Evolutionary conservation across 2,888 invertebrate genomes (phyloP).

Genomic region (Erebia epiphron): DNA sequence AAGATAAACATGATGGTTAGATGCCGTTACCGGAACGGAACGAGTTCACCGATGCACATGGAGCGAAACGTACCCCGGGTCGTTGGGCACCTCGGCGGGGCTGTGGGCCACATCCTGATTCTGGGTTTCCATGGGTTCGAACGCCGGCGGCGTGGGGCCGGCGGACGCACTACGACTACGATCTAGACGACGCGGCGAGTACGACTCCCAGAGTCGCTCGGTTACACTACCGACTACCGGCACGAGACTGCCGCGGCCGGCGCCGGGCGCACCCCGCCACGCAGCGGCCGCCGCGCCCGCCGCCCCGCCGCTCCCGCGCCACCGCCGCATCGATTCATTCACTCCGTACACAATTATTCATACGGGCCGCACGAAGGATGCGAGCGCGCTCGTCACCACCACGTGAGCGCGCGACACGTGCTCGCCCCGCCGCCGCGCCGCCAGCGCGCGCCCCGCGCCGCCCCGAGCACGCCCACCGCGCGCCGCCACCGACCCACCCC

Average conservation of each 20-base stretch:
- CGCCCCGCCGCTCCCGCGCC: conserved; percentile 60
- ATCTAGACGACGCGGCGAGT: conserved; percentile 81
- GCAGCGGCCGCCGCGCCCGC: conserved; percentile 61
- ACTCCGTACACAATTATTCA: conserved; percentile 81
- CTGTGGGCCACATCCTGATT: conserved; percentile 91
- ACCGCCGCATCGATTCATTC: conserved; percentile 81
- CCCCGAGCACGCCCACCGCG: conserved; percentile 54
- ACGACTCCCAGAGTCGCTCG: conserved; percentile 85
- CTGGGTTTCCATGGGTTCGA: conserved; percentile 87
- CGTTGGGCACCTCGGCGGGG: conserved; percentile 96
- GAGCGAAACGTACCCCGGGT: conserved; percentile 90
- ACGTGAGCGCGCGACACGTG: conserved; percentile 79
- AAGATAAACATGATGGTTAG: conserved; percentile 85
- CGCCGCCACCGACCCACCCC: conserved; percentile 42
- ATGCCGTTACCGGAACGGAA: conserved; percentile 50
- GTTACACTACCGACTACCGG: conserved; percentile 88
- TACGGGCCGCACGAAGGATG: conserved; percentile 74
- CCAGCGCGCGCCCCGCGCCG: conserved; percentile 52
- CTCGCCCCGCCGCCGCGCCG: conserved; percentile 56
- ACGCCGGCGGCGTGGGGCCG: conserved; percentile 73
- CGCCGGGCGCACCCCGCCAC: conserved; percentile 63
- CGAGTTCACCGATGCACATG: conserved; percentile 43
- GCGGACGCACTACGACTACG: conserved; percentile 84
- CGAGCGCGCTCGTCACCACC: conserved; percentile 66
- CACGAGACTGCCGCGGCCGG: conserved; percentile 85